Evolutionary conservation across 2,797 vertebrate species (phyloP), one percentile per base, ranked within the genome.

Genomic region (Epinephelus awoara): DNA sequence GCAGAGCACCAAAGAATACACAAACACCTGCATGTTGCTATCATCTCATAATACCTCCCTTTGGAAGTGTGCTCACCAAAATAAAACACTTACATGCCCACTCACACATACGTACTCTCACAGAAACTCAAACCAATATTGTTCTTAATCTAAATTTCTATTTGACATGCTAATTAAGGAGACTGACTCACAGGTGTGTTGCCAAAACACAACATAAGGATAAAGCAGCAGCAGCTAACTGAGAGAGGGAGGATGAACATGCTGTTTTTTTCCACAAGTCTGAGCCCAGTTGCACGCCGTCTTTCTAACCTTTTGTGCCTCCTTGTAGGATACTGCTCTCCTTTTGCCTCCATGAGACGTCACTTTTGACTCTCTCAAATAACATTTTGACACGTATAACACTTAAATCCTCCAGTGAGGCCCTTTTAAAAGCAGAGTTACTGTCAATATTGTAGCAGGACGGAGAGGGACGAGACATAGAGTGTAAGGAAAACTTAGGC

Each of bases 51-150:
- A 75, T 69, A 49, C 9, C 62, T 82, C 76, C 56, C 67, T 49
- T 38, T 67, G 81, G 73, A 87, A 55, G 58, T 59, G 23, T 0
- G 3, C 75, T 49, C 29, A 57, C 79, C 62, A 64, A 84, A 85
- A 80, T 87, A 70, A 75, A 85, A 77, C 67, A 75, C 77, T 83
- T 50, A 75, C n/a, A 72, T 72, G 58, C 67, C 77, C 59, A 80
- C 77, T 80, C 70, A 69, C 54, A 71, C 59, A 25, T 66, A 66
- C 54, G 65, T 51, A 46, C 40, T 59, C 52, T 12, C 65, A 82
- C 63, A 66, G 65, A 79, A 65, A 57, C 27, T 57, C 38, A 40
- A 72, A 75, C 62, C 47, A 58, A 51, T 65, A 70, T 82, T 85
- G 49, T 65, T 57, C 38, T 67, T 51, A 59, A 72, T 67, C 25